Conservation (phyloP, 2,888 invertebrate genomes). For the Cheilosia vulpina region DNA sequence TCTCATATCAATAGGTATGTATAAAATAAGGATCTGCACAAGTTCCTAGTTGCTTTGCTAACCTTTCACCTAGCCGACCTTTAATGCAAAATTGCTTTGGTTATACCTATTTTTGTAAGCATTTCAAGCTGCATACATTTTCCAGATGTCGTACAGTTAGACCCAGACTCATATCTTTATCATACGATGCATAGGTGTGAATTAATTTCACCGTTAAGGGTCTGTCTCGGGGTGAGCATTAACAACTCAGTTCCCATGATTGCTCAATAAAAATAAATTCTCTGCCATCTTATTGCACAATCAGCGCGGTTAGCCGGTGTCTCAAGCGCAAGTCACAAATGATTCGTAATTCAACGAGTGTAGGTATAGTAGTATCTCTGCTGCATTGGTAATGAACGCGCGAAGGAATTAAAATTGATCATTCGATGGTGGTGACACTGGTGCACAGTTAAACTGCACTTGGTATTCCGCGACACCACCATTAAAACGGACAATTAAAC, state of each 20-base stretch:
- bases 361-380: neutral
- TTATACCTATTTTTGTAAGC: no score
- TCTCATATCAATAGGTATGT: no score
- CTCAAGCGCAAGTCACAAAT: conserved; percentile 11
- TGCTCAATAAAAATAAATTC: conserved; percentile 34
- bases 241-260: conserved; percentile 8
- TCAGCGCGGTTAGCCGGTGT: conserved; percentile 31
- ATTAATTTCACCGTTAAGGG: neutral
- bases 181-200: neutral
- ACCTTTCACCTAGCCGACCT: no score
- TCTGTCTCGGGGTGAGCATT: neutral
- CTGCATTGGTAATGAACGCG: conserved; percentile 52
- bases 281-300: conserved; percentile 42
- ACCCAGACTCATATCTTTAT: neutral
- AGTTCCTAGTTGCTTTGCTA: no score
- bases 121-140: no score
- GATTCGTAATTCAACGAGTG: conserved; percentile 41
- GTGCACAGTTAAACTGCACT: conserved; percentile 44
- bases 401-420: conserved; percentile 33
- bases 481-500: conserved; percentile 50
- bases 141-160: no score
- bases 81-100: no score
- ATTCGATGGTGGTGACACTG: conserved; percentile 21
- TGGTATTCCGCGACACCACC: conserved; percentile 40
- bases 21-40: no score